phyloP scores from a whole-genome alignment of 2,113 vertebrate genomes.

The Pontoporia blainvillei region DNA sequence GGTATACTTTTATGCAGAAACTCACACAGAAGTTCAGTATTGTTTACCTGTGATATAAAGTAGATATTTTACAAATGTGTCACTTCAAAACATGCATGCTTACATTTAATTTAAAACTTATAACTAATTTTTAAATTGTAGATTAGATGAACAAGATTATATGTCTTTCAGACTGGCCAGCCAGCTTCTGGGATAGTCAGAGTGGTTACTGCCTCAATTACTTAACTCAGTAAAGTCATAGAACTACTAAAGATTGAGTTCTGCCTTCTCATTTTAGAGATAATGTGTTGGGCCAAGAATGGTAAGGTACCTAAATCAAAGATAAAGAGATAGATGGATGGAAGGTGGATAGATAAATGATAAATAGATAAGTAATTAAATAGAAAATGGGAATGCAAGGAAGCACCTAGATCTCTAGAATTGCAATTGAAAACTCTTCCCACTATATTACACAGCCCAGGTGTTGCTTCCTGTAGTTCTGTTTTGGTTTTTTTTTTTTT shows the following conservation, averaged over 20 bases:
- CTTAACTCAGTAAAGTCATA: neutral
- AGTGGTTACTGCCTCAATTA: neutral
- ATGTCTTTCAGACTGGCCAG: neutral
- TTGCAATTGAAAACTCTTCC: neutral
- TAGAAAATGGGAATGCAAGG: neutral
- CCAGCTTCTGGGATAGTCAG: neutral
- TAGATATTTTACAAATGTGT: neutral
- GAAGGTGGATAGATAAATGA: neutral
- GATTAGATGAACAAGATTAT: neutral
- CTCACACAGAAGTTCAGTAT: neutral
- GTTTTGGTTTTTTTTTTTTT: no score
- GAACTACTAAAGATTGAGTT: neutral
- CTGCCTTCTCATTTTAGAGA: neutral
- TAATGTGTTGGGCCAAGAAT: neutral
- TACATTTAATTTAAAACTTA: neutral
- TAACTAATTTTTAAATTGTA: neutral
- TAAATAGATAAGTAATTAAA: neutral
- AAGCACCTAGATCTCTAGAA: neutral
- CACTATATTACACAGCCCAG: neutral
- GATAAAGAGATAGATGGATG: neutral
- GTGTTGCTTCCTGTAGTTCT: neutral
- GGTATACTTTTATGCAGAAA: neutral
- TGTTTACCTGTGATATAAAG: neutral
- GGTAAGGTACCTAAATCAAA: neutral
- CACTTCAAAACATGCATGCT: neutral